Evolutionary conservation across 2,113 vertebrate genomes (phyloP).

Genomic region (Phoenicopterus ruber): DNA sequence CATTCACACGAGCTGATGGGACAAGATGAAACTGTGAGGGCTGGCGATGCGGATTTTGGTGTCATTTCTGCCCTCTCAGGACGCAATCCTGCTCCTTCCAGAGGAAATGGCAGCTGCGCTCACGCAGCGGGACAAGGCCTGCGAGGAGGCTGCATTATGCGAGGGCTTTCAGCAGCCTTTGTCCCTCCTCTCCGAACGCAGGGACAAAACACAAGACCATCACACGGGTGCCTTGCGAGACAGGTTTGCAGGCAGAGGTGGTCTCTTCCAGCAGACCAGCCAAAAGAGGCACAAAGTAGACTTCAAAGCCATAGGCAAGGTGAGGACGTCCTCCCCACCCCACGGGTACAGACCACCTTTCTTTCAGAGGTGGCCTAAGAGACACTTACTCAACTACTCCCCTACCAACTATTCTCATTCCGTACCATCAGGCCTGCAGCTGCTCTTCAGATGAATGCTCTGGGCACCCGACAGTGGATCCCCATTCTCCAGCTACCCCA

Average conservation of each 20-base stretch:
- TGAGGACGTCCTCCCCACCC: not conserved
- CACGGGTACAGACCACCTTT: not conserved
- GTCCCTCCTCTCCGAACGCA: not conserved
- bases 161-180: not conserved
- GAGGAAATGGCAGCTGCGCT: accelerated
- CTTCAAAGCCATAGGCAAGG: not conserved
- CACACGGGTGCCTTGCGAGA: not conserved
- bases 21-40: not conserved
- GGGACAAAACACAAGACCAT: not conserved
- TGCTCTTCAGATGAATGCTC: not conserved
- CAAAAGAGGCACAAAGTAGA: not conserved
- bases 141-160: accelerated
- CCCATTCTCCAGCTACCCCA: not conserved
- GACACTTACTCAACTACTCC: not conserved
- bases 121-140: not conserved
- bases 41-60: accelerated
- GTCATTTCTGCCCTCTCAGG: not conserved
- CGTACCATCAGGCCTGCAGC: not conserved
- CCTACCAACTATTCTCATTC: not conserved
- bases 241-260: not conserved
- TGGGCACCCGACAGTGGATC: not conserved
- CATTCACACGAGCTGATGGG: not conserved
- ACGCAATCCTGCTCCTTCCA: not conserved
- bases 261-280: not conserved
- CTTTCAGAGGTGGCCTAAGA: not conserved